phyloP scores from a whole-genome alignment of 2,797 vertebrate species.

The Australoheros facetus region DNA sequence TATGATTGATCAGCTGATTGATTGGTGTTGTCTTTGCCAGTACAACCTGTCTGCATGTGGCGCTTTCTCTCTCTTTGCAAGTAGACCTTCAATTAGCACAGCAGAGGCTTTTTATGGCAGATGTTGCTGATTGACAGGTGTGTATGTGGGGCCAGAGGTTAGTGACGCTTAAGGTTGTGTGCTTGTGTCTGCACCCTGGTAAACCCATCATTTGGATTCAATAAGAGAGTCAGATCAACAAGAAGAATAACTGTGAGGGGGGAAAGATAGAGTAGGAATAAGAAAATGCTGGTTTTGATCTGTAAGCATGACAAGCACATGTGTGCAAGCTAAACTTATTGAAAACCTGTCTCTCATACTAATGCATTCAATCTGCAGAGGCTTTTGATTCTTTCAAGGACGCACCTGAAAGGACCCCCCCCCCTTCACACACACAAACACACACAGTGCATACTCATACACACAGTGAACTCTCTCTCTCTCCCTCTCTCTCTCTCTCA shows the following conservation, averaged over 20 bases:
- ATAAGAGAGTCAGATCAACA: background rate
- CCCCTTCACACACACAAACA: background rate
- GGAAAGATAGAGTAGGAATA: background rate
- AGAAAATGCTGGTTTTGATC: background rate
- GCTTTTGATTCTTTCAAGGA: conserved; percentile 65
- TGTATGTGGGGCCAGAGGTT: conserved; percentile 31
- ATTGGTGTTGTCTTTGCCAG: conserved; percentile 58
- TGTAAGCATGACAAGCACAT: conserved; percentile 7
- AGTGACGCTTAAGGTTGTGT: background rate
- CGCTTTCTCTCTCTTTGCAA: conserved; percentile 33
- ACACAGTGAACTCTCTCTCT: conserved; percentile 4
- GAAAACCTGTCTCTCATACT: conserved; percentile 33
- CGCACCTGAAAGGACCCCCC: conserved; percentile 78
- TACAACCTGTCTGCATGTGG: background rate
- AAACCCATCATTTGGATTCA: background rate
- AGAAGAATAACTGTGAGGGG: background rate
- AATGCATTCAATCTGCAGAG: conserved; percentile 65
- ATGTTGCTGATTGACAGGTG: conserved; percentile 64
- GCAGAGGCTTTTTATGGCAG: conserved; percentile 45
- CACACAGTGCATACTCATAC: background rate
- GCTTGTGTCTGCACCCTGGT: background rate
- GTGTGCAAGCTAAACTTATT: conserved; percentile 26
- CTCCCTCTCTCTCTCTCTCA: conserved; percentile 17
- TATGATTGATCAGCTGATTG: conserved; percentile 76
- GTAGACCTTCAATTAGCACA: conserved; percentile 28